Base-by-base conservation (phyloP, 2,888 invertebrate genomes). In the Andrena trimmerana region DNA sequence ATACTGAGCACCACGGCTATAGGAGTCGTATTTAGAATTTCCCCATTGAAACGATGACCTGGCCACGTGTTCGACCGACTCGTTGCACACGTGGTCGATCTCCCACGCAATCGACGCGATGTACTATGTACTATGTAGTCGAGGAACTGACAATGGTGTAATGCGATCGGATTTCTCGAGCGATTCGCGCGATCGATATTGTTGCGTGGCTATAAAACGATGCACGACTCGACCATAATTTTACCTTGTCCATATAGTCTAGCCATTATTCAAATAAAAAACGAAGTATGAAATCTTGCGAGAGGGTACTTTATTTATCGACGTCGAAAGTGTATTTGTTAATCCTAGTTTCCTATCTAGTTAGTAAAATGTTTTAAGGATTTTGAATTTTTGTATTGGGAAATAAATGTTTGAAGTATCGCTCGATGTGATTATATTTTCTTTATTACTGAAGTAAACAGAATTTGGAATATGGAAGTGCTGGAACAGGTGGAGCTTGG, bases 31-130 rank as follows among this genome's bases (percentile, higher is more conserved):
- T 86, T 87, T 87, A 86, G 80, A 84, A 81, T 74, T 86, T 76
- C 70, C 81, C 81, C 76, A 86, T 89, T 87, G 86, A 88, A 80
- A 72, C 81, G 76, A 81, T 79, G 82, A 82, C 75, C 75, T 65
- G 76, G 83, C 81, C 89, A 88, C 89, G 88, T 88, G 88, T 89
- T 89, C 78, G 75, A 65, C 31, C 75, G 77, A 76, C 65, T 83
- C 69, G 62, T 29, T 63, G 57, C 71, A 82, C 87, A 89, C 86
- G 88, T 88, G 89, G 81, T 80, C 24, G 36, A 68, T 77, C 79
- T 86, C 87, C 81, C 88, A 89, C 78, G 78, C 82, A 54, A 8
- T 29, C 20, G 13, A 63, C 42, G 70, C 42, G 29, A 33, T 24
- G 48, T 63, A 24, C 31, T 20, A 36, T 20, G 13, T 3, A 13